phyloP scores from a whole-genome alignment of 2,888 invertebrate species.

The Scaptomyza flava region DNA sequence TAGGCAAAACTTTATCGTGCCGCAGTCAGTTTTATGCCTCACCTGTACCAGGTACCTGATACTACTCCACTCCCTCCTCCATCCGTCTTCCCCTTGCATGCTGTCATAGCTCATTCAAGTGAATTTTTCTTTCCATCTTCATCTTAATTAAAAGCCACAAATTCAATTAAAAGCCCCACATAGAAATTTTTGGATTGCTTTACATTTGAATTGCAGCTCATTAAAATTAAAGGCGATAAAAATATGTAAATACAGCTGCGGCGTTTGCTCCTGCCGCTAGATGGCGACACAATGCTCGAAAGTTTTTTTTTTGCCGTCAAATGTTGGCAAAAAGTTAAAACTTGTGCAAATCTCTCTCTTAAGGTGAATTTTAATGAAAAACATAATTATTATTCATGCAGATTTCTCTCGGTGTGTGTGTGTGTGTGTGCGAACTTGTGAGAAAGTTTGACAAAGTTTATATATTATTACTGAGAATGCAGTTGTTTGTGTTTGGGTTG shows the following conservation, averaged over 20 bases:
- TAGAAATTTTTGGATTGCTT: constrained; percentile 38
- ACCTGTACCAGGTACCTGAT: constrained; percentile 26
- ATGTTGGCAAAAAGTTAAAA: constrained; percentile 56
- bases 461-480: constrained; percentile 54
- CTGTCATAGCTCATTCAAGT: constrained; percentile 44
- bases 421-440: constrained; percentile 11
- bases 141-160: constrained; percentile 69
- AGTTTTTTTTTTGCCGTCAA: constrained; percentile 45
- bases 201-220: constrained; percentile 68
- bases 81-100: neutral
- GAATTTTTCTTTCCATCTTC: constrained; percentile 23
- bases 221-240: constrained; percentile 63
- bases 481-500: constrained; percentile 38
- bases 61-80: no score
- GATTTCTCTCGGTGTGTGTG: constrained; percentile 46
- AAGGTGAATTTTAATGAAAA: constrained; percentile 78
- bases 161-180: constrained; percentile 55
- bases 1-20: constrained; percentile 81
- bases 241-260: constrained; percentile 17
- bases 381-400: constrained; percentile 78
- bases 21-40: constrained; percentile 18
- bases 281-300: constrained; percentile 57
- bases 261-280: constrained; percentile 23
- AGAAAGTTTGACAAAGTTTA: constrained; percentile 69
- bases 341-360: constrained; percentile 59